These are phyloP conservation scores for Echiichthys vipera DNA, from an alignment of 2,797 vertebrate species.

Conservation along the genomic window DNA sequence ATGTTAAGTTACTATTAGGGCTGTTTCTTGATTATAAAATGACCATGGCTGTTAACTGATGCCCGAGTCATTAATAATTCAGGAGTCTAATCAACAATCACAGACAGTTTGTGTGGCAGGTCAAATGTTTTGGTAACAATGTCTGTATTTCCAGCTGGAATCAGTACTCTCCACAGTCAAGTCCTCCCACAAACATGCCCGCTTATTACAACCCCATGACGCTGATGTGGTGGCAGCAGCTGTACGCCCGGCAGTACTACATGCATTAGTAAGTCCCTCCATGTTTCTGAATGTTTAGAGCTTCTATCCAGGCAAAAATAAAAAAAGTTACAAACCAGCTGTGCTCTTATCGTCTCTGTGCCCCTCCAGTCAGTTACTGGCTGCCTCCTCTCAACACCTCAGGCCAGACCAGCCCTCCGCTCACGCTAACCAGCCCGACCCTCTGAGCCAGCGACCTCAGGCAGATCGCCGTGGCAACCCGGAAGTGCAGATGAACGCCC, in stretches of 20 bases:
- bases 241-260: conserved; percentile 93
- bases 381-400: conserved; percentile 87
- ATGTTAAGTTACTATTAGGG: neutral
- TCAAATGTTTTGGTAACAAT: neutral
- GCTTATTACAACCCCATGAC: conserved; percentile 91
- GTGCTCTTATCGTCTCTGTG: neutral
- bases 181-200: conserved; percentile 78
- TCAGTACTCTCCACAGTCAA: conserved; percentile 80
- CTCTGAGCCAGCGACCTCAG: conserved; percentile 83
- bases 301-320: neutral
- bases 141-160: conserved; percentile 81
- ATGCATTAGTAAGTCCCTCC: conserved; percentile 92
- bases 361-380: conserved; percentile 87
- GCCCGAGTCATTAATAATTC: neutral
- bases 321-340: neutral
- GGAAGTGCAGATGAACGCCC: conserved; percentile 93
- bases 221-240: conserved; percentile 95
- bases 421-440: conserved; percentile 59
- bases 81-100: neutral
- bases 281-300: neutral
- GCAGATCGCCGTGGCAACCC: conserved; percentile 87
- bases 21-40: neutral
- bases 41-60: neutral
- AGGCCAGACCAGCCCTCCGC: conserved; percentile 67
- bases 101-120: neutral